Conservation (phyloP, 1,140 invertebrate species). For the Aphidius ervi region DNA sequence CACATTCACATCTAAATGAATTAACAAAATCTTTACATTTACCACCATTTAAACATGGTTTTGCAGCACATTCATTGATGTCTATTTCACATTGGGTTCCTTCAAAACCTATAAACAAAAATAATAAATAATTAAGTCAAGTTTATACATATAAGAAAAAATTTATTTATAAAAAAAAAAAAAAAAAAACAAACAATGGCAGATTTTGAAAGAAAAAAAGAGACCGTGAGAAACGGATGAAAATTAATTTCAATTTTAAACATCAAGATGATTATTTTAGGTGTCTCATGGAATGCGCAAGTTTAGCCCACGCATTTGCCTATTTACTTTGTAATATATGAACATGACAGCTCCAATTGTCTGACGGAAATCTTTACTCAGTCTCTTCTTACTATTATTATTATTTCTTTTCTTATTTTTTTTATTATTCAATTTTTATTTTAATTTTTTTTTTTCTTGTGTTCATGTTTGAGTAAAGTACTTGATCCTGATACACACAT, state of each 20-base stretch:
- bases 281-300: not conserved
- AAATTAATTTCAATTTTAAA: too few relatives aligned
- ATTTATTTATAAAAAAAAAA: too few relatives aligned
- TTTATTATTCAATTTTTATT: too few relatives aligned
- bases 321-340: constrained; percentile 9
- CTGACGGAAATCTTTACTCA: constrained; percentile 6
- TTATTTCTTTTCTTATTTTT: not conserved
- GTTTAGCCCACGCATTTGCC: constrained; percentile 6
- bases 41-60: constrained; percentile 83
- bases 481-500: not conserved
- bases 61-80: constrained; percentile 84
- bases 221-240: not conserved
- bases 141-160: too few relatives aligned
- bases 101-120: constrained; percentile 70
- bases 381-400: not conserved
- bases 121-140: not conserved
- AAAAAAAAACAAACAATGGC: too few relatives aligned
- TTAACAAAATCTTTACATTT: constrained; percentile 83
- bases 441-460: too few relatives aligned
- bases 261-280: not conserved
- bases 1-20: constrained; percentile 79
- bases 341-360: constrained; percentile 14
- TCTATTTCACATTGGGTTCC: constrained; percentile 89
- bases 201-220: not conserved
- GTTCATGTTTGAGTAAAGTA: too few relatives aligned